These are phyloP conservation scores for Macaca fascicularis DNA, from an alignment of 2,113 vertebrate species.

Conservation along the genomic window DNA sequence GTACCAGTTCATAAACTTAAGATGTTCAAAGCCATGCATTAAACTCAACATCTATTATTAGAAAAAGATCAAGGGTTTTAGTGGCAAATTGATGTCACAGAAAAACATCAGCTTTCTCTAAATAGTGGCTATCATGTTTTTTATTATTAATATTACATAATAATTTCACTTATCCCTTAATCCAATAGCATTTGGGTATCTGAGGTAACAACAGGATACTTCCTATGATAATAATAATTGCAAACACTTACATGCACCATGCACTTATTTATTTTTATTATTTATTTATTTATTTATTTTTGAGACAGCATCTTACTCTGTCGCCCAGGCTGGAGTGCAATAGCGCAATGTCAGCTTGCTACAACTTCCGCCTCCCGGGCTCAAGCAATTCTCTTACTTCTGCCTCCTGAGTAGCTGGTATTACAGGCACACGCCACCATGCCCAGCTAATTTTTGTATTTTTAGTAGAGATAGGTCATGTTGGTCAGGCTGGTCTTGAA, in stretches of 20 bases:
- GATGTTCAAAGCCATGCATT: constrained; percentile 26
- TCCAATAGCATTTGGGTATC: constrained; percentile 5
- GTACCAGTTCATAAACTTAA: constrained; percentile 35
- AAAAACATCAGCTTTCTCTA: constrained; percentile 16
- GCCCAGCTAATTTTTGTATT: neutral
- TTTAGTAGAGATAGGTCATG: too few species aligned
- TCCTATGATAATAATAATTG: constrained; percentile 6
- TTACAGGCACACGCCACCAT: neutral
- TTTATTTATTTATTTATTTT: neutral
- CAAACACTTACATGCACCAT: constrained; percentile 8
- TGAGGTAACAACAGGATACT: neutral
- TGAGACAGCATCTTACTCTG: neutral
- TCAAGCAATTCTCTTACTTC: neutral
- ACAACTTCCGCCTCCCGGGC: neutral
- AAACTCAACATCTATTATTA: constrained; percentile 26
- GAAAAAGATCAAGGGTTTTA: constrained; percentile 21
- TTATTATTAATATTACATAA: neutral
- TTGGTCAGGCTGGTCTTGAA: too few species aligned
- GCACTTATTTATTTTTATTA: neutral
- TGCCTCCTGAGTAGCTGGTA: neutral
- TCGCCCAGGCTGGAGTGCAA: neutral
- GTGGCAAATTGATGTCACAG: neutral
- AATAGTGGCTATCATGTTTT: constrained; percentile 6
- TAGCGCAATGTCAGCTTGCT: neutral
- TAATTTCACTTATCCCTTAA: constrained; percentile 8